Base-by-base conservation (phyloP, 2,888 invertebrate genomes). In the Opisthograptis luteolata region DNA sequence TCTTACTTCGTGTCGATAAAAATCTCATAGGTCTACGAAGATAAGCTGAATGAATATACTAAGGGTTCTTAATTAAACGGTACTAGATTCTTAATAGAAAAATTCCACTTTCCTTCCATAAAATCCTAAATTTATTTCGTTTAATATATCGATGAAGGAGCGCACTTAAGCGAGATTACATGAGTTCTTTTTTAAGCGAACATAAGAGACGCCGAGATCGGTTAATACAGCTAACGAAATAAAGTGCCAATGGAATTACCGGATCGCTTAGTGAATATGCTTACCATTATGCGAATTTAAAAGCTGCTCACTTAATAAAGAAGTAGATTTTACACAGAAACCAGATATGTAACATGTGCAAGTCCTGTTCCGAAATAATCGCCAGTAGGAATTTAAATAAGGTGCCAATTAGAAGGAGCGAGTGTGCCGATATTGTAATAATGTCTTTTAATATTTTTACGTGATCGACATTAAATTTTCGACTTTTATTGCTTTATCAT, bases 391-490 rank as follows among this genome's bases (percentile, higher is more conserved):
- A 86, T 85, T 85, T 82, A 81, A 84, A 85, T 86, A 85, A 82
- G 80, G 79, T 81, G 81, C 82, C 85, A 87, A 87, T 88, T 87
- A 87, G 84, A 84, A 79, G 70, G 63, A 61, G 72, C 62, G 68
- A 68, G 68, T 70, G 70, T 63, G 73, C 64, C 64, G 44, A 51
- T 45, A 51, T 76, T 78, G 76, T 76, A 73, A 71, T 76, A 71
- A 76, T 73, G 69, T 69, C 73, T 70, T 75, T 78, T 78, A 74
- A 79, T 79, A 76, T 76, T 76, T 75, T 82, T 75, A 79, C 80
- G 70, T 68, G 67, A 65, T 62, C 65, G 57, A 75, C 72, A 73
- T 77, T 78, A 48, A 41, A 41, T 24, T 72, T 78, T 47, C 27
- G 36, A 76, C 76, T 63, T 79, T 79, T 79, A 81, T 24, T 25